Conservation (phyloP, 92 coral and sea anemone genomes). For the Epizoanthus stellaris region DNA sequence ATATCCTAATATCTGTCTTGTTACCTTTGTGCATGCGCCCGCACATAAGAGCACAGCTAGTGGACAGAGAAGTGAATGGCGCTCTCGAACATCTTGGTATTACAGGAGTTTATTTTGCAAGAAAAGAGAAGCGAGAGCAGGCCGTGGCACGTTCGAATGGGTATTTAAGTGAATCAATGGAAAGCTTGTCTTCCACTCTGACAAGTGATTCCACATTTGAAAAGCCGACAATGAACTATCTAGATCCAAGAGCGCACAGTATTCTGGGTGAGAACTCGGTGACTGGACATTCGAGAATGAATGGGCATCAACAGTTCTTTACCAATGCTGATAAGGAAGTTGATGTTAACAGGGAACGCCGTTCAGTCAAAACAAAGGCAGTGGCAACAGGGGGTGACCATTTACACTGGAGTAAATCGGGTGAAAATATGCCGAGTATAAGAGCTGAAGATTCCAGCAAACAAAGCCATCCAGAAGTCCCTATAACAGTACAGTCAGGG, state of each 20-base stretch:
- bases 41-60: constrained; percentile 57
- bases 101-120: constrained; percentile 75
- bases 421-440: neutral
- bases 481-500: neutral
- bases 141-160: neutral
- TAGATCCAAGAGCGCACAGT: neutral
- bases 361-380: neutral
- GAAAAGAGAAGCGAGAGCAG: constrained; percentile 33
- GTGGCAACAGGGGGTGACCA: neutral
- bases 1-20: constrained; percentile 69
- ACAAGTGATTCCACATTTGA: constrained; percentile 22
- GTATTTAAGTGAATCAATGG: constrained; percentile 20
- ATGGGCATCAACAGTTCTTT: neutral
- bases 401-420: neutral
- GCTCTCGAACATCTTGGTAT: constrained; percentile 56
- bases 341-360: neutral
- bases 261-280: neutral
- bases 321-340: neutral
- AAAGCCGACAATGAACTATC: neutral
- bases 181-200: constrained; percentile 11
- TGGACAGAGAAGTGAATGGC: constrained; percentile 53
- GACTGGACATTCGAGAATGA: neutral
- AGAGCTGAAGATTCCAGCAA: neutral
- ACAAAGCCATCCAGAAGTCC: neutral
- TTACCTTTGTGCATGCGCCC: constrained; percentile 64